Percentiles rank a stretch among this genome's conserved stretches.
phyloP scores from a whole-genome alignment of 2,113 vertebrate species.

The Corydoras sp. region DNA sequence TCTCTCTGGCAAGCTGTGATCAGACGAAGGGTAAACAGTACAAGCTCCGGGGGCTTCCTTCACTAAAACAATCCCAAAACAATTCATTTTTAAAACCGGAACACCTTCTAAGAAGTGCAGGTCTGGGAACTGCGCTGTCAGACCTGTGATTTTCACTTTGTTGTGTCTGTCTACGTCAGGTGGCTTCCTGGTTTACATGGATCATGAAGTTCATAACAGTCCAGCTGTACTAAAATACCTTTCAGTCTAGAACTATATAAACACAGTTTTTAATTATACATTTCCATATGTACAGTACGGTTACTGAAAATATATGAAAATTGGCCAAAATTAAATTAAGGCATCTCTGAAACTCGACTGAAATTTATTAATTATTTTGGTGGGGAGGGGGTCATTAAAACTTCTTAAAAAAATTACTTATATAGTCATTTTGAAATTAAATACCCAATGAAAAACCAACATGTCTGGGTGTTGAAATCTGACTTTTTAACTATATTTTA shows the following conservation, averaged over 20 bases:
- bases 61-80: constrained; percentile 52
- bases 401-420: too few species aligned
- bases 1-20: constrained; percentile 33
- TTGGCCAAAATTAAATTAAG: too few species aligned
- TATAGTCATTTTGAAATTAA: too few species aligned
- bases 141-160: constrained; percentile 54
- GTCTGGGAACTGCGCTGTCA: constrained; percentile 56
- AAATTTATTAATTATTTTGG: too few species aligned
- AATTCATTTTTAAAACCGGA: constrained; percentile 52
- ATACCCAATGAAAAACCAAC: too few species aligned
- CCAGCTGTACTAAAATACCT: neutral
- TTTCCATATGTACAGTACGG: too few species aligned
- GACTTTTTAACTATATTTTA: too few species aligned
- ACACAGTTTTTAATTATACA: neutral
- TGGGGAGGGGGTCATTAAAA: too few species aligned
- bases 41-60: constrained; percentile 20
- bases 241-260: neutral
- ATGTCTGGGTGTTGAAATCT: too few species aligned
- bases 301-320: too few species aligned
- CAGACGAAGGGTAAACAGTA: constrained; percentile 32
- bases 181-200: constrained; percentile 61
- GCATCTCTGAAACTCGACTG: too few species aligned
- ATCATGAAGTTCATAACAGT: constrained; percentile 20
- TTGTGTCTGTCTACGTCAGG: constrained; percentile 47
- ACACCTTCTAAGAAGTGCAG: constrained; percentile 49